Percentiles rank a stretch among this genome's conserved stretches.
phyloP scores from a whole-genome alignment of 2,888 invertebrate species.

The Perizoma affinitatum region DNA sequence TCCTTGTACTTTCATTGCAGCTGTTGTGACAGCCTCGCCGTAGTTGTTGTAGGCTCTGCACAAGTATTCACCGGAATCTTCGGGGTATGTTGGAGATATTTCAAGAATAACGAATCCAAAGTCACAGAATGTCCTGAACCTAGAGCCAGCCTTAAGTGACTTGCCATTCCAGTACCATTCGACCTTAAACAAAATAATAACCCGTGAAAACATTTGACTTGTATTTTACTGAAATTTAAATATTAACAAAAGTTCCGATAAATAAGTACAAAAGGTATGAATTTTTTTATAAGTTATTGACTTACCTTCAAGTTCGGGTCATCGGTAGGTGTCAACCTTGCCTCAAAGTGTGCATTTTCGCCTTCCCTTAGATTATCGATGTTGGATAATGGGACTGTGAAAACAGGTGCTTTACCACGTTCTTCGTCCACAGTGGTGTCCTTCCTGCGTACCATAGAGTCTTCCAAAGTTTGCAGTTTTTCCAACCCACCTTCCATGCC shows the following conservation, averaged over 20 bases:
- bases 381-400: constrained; percentile 94
- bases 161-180: constrained; percentile 98
- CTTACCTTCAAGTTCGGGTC: constrained; percentile 92
- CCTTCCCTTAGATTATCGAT: constrained; percentile 94
- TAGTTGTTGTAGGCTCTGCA: constrained; percentile 95
- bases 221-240: no score
- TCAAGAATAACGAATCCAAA: constrained; percentile 99
- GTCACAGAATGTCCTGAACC: constrained; percentile 98
- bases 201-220: no score
- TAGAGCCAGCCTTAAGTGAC: constrained; percentile 93
- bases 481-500: constrained; percentile 98
- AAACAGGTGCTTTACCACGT: constrained; percentile 93
- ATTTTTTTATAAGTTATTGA: background rate
- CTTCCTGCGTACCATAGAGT: constrained; percentile 91
- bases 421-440: constrained; percentile 90
- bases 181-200: constrained; percentile 76
- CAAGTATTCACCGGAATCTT: constrained; percentile 96
- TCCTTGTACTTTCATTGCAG: constrained; percentile 95
- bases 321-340: constrained; percentile 93
- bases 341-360: constrained; percentile 96
- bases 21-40: constrained; percentile 95
- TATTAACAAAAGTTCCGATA: no score
- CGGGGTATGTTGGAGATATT: constrained; percentile 98
- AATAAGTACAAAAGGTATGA: no score
- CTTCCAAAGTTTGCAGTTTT: constrained; percentile 96